A percentile compares a stretch with the other conserved stretches of the same genome.
phyloP scores from a whole-genome alignment of 2,888 invertebrate species.

The Phalangium opilio region DNA sequence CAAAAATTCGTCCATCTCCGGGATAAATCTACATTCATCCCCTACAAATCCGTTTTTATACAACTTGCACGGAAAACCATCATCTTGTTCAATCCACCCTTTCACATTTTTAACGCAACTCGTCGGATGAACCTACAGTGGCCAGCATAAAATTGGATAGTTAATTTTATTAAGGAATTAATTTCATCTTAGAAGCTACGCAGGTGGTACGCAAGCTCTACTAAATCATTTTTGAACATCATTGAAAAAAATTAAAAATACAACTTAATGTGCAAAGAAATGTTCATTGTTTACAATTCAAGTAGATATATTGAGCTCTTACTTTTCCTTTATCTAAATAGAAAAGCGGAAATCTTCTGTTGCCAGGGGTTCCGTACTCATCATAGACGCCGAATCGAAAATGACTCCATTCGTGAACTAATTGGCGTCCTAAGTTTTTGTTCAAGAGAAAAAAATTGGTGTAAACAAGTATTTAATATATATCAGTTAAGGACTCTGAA shows the following conservation, averaged over 20 bases:
- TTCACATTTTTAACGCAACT: conserved; percentile 20
- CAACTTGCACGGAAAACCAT: conserved; percentile 18
- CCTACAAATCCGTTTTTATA: conserved; percentile 11
- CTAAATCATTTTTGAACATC: no score
- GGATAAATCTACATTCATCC: conserved; percentile 22
- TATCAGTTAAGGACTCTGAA: background rate
- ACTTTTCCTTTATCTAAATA: conserved; percentile 19
- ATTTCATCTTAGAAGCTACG: no score
- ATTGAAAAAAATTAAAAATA: no score
- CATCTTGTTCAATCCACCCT: conserved; percentile 20
- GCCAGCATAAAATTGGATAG: no score
- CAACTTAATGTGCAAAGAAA: no score
- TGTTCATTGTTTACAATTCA: no score
- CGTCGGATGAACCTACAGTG: conserved; percentile 19
- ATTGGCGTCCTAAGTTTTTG: conserved; percentile 13
- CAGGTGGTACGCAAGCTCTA: no score
- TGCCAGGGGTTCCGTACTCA: conserved; percentile 22
- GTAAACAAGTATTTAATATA: no score
- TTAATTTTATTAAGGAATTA: no score
- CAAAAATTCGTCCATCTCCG: conserved; percentile 11
- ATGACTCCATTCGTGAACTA: conserved; percentile 25
- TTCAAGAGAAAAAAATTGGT: no score
- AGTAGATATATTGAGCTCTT: conserved; percentile 3
- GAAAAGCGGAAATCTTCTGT: conserved; percentile 19
- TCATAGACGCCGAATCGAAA: conserved; percentile 25